A percentile compares a stretch with the other conserved stretches of the same genome.
Evolutionary conservation across 2,797 vertebrate genomes (phyloP).

Genomic region (Glossophaga mutica): DNA sequence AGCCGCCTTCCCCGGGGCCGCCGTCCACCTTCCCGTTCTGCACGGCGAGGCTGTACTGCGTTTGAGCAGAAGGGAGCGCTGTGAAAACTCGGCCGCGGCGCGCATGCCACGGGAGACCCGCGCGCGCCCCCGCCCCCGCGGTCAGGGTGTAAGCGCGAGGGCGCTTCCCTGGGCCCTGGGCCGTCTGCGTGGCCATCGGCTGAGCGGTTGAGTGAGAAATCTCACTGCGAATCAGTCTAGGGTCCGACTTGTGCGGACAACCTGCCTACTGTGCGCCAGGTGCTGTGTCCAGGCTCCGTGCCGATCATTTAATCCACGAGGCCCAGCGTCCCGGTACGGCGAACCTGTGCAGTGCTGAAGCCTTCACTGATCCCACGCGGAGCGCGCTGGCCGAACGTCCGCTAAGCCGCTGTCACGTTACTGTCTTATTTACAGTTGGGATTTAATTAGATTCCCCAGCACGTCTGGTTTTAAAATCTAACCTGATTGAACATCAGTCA

Average conservation of each 20-base stretch:
- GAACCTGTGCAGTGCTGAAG: neutral
- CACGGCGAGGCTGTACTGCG: slow-evolving; percentile 78
- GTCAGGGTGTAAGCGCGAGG: neutral
- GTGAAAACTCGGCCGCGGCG: slow-evolving; percentile 28
- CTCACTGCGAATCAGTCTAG: neutral
- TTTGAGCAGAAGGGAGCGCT: slow-evolving; percentile 57
- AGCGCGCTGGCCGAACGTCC: neutral
- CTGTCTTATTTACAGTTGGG: neutral
- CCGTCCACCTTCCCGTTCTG: slow-evolving; percentile 77
- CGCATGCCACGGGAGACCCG: neutral
- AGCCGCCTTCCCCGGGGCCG: slow-evolving; percentile 75
- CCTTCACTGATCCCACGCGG: neutral
- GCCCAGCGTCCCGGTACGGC: too few relatives aligned
- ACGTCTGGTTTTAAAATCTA: neutral
- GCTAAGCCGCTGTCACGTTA: neutral
- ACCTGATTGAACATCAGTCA: neutral
- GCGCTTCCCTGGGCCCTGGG: neutral
- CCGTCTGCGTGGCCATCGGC: neutral
- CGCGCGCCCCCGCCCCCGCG: neutral
- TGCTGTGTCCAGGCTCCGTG: neutral
- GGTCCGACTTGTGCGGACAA: neutral
- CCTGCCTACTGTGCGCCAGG: neutral
- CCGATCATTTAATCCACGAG: neutral
- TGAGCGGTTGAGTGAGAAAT: neutral
- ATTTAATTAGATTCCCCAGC: neutral